Base-by-base conservation (phyloP, 2,888 invertebrate species). In the Oscheius onirici region DNA sequence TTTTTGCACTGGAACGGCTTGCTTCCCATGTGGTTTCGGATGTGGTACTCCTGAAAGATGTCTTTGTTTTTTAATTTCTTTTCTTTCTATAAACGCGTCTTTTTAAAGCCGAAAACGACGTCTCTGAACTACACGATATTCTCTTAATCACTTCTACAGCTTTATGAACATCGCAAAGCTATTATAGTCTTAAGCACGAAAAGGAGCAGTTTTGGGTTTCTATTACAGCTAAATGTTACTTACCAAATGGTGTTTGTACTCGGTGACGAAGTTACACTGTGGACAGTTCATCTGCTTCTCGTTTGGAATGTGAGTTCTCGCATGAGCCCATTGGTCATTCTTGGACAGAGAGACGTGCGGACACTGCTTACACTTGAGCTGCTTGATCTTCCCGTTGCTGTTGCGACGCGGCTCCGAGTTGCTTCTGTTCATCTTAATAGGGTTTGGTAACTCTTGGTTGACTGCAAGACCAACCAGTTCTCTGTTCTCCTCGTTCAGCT, bases 181-280 rank as follows among this genome's bases (percentile, higher is more conserved):
- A n/a, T n/a, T n/a, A 43, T 43, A n/a, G n/a, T n/a, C n/a, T n/a
- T n/a, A n/a, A n/a, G n/a, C n/a, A n/a, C n/a, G n/a, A n/a, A n/a
- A n/a, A n/a, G n/a, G n/a, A n/a, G n/a, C n/a, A 43, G 44, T 43
- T 43, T 13, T 43, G 44, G 11, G 11, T 43, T 43, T 13, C 15
- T 43, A 13, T 43, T 43, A 43, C 15, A 43, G 44, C 15, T 15
- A 43, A n/a, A n/a, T n/a, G n/a, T n/a, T n/a, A 44, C 75, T 54
- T 66, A 80, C 80, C 73, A 97, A 90, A 84, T 99, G 99, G 88
- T 99, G 99, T 87, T 99, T 99, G 90, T 95, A 95, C 88, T 97
- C 97, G 0, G 99, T 99, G 3, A 97, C 95, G 87, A 99, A 99
- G 0, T 94, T 94, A 87, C 99, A 99, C 85, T 93, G 92, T 3